A percentile compares a stretch with the other conserved stretches of the same genome.
phyloP scores from a whole-genome alignment of 2,888 invertebrate species.

The Erannis defoliaria region DNA sequence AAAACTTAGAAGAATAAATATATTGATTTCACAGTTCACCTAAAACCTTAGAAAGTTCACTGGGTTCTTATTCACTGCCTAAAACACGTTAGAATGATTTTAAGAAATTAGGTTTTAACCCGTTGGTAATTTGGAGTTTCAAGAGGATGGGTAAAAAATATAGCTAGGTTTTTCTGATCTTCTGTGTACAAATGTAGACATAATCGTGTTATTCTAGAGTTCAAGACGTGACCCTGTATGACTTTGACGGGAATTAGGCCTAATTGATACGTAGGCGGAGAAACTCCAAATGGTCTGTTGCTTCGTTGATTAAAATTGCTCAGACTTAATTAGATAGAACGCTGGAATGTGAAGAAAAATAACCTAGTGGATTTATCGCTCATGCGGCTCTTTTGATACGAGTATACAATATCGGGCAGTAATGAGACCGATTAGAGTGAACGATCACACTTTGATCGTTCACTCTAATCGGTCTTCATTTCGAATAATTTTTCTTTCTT shows the following conservation, averaged over 20 bases:
- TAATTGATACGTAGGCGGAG: slow-evolving; percentile 52
- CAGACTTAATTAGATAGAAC: slow-evolving; percentile 50
- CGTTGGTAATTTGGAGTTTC: too few species aligned
- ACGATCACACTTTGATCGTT: background rate
- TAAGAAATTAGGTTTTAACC: too few species aligned
- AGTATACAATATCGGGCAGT: background rate
- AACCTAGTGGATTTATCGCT: slow-evolving; percentile 16
- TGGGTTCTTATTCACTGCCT: too few species aligned
- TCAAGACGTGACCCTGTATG: slow-evolving; percentile 76
- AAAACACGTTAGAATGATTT: too few species aligned
- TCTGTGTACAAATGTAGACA: slow-evolving; percentile 15
- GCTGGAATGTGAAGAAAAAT: slow-evolving; percentile 40
- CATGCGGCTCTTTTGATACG: slow-evolving; percentile 25
- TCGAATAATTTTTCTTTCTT: background rate
- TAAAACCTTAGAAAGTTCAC: too few species aligned
- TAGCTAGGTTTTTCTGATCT: background rate
- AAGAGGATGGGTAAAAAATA: background rate
- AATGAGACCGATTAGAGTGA: too few species aligned
- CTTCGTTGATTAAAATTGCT: slow-evolving; percentile 53
- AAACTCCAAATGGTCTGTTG: slow-evolving; percentile 46
- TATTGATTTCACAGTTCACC: too few species aligned
- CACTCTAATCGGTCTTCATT: slow-evolving; percentile 6
- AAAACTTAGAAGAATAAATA: too few species aligned
- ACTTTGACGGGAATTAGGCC: slow-evolving; percentile 50
- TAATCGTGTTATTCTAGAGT: slow-evolving; percentile 67